phyloP scores from a whole-genome alignment of 2,113 vertebrate species.

The Gallinago paraguaiae region DNA sequence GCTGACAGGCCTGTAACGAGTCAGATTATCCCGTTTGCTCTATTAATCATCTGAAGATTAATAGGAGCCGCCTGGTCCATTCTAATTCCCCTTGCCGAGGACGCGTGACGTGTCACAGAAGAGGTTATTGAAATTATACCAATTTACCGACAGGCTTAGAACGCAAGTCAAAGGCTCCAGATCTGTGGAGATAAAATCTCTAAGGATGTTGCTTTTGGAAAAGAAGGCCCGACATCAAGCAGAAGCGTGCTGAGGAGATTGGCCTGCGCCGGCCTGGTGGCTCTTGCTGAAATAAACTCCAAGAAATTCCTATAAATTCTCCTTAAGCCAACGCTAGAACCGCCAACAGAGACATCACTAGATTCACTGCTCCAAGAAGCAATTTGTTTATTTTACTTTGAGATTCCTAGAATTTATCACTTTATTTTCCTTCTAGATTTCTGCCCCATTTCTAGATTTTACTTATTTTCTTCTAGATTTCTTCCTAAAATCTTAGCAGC shows the following conservation, averaged over 20 bases:
- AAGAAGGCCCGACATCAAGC: neutral
- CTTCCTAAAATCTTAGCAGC: neutral
- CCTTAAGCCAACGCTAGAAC: fast-evolving
- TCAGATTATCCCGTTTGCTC: neutral
- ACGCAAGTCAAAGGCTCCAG: neutral
- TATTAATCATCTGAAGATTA: neutral
- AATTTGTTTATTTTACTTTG: fast-evolving
- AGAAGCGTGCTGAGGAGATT: neutral
- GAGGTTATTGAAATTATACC: neutral
- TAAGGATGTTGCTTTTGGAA: neutral
- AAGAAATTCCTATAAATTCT: neutral
- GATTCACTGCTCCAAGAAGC: fast-evolving
- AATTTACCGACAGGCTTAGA: fast-evolving
- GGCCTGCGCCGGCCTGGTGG: neutral
- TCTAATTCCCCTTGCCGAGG: neutral
- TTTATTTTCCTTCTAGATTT: too few species aligned
- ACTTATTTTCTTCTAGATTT: neutral
- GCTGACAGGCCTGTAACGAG: neutral
- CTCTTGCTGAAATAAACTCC: neutral
- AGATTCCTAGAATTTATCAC: neutral
- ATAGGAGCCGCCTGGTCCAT: neutral
- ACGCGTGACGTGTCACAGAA: fast-evolving
- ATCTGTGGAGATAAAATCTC: neutral
- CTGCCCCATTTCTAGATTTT: too few species aligned
- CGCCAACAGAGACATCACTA: fast-evolving